phyloP scores from a whole-genome alignment of 1,140 invertebrate species.

The Ips nitidus region DNA sequence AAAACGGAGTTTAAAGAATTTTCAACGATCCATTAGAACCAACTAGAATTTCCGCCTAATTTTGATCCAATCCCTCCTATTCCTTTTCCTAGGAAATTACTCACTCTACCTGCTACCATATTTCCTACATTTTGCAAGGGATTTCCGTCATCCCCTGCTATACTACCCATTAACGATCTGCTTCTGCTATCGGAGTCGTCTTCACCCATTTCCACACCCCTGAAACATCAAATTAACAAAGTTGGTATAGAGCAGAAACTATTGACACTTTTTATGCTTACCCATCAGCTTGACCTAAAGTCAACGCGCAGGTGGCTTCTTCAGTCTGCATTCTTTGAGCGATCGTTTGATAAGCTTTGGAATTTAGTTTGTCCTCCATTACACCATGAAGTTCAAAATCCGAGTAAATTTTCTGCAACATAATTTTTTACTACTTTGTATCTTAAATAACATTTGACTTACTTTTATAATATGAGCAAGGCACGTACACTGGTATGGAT shows the following conservation, averaged over 20 bases:
- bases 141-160: constrained; percentile 66
- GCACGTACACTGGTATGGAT: constrained; percentile 96
- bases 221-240: constrained; percentile 33
- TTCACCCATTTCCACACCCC: constrained; percentile 59
- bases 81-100: constrained; percentile 80
- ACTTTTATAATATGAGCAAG: constrained; percentile 95
- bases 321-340: constrained; percentile 93
- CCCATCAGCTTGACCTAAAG: constrained; percentile 73
- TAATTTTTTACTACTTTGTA: background rate
- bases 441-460: constrained; percentile 41
- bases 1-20: too few relatives aligned
- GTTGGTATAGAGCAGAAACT: background rate
- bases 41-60: constrained; percentile 60
- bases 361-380: constrained; percentile 97
- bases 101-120: constrained; percentile 74
- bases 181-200: constrained; percentile 65
- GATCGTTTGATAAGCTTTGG: constrained; percentile 93
- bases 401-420: constrained; percentile 92
- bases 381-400: constrained; percentile 99
- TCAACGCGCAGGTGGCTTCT: constrained; percentile 90
- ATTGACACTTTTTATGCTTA: constrained; percentile 25
- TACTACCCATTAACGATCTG: constrained; percentile 63
- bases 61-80: constrained; percentile 80
- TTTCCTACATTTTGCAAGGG: constrained; percentile 68
- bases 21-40: constrained; percentile 29